Conservation (phyloP, 2,888 invertebrate species). For the Metalampra italica region DNA sequence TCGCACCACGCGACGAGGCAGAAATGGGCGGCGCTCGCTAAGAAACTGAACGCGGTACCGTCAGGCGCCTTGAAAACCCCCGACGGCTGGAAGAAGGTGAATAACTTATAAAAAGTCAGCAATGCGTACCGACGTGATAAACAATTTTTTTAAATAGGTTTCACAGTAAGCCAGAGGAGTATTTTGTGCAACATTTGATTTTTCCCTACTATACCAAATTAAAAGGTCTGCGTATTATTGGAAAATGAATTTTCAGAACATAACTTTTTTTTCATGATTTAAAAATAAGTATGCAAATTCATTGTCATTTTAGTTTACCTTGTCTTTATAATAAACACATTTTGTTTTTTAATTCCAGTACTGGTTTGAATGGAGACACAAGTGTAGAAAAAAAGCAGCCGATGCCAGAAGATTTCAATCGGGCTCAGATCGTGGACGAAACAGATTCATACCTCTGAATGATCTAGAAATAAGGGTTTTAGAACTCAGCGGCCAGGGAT, state of each 20-base stretch:
- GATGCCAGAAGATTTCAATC: conserved; percentile 44
- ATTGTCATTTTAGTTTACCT: too few species aligned
- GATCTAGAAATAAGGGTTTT: conserved; percentile 61
- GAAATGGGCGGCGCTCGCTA: conserved; percentile 56
- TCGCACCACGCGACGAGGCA: conserved; percentile 47
- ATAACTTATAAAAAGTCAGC: too few species aligned
- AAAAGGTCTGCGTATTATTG: too few species aligned
- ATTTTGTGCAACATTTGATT: too few species aligned
- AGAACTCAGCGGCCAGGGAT: conserved; percentile 47
- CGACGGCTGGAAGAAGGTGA: conserved; percentile 63
- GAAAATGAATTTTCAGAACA: too few species aligned
- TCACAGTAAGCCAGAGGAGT: too few species aligned
- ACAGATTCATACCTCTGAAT: conserved; percentile 51
- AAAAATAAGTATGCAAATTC: too few species aligned
- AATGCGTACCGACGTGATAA: too few species aligned
- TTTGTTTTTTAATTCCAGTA: conserved; percentile 40
- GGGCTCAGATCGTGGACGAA: conserved; percentile 32
- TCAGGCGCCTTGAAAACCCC: conserved; percentile 55
- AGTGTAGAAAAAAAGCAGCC: conserved; percentile 61
- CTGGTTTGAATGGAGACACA: conserved; percentile 69
- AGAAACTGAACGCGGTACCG: conserved; percentile 54
- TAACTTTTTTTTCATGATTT: too few species aligned
- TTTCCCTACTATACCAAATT: too few species aligned
- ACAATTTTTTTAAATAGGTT: too few species aligned
- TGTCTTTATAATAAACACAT: too few species aligned